Evolutionary conservation across 2,113 vertebrate genomes (phyloP).

Genomic region (Oncorhynchus masou): DNA sequence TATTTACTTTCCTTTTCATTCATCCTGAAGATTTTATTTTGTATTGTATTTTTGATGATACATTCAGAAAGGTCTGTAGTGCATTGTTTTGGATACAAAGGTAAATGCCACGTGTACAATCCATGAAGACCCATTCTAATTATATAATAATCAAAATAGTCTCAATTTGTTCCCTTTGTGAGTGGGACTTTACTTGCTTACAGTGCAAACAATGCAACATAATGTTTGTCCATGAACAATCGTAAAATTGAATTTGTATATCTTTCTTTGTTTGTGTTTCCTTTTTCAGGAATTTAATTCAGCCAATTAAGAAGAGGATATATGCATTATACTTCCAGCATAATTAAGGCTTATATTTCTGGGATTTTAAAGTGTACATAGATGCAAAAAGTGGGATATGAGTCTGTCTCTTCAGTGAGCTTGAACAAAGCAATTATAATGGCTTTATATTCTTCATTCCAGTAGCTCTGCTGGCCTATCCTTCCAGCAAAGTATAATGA

Average conservation of each 20-base stretch:
- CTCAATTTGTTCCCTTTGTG: conserved; percentile 3
- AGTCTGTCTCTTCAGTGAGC: conserved; percentile 18
- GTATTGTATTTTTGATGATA: neutral
- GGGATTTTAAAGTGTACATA: neutral
- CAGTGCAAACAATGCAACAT: conserved; percentile 15
- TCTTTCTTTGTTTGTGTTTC: neutral
- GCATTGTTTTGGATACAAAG: neutral
- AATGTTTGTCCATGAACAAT: neutral
- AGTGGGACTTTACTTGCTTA: conserved; percentile 18
- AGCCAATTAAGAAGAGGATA: neutral
- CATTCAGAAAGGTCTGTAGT: neutral
- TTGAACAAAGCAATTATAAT: neutral
- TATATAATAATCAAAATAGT: conserved; percentile 1
- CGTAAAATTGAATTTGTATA: neutral
- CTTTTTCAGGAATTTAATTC: neutral
- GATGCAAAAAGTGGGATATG: conserved; percentile 7
- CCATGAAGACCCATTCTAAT: neutral
- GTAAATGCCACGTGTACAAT: neutral
- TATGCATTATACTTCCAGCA: neutral
- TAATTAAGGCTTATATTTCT: neutral
- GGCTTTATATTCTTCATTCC: neutral
- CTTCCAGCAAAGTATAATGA: conserved; percentile 7
- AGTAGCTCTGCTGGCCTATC: neutral
- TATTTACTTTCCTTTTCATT: neutral
- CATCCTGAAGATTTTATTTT: neutral